Conservation (phyloP, 2,888 invertebrate genomes). For the Drosophila seclusa region DNA sequence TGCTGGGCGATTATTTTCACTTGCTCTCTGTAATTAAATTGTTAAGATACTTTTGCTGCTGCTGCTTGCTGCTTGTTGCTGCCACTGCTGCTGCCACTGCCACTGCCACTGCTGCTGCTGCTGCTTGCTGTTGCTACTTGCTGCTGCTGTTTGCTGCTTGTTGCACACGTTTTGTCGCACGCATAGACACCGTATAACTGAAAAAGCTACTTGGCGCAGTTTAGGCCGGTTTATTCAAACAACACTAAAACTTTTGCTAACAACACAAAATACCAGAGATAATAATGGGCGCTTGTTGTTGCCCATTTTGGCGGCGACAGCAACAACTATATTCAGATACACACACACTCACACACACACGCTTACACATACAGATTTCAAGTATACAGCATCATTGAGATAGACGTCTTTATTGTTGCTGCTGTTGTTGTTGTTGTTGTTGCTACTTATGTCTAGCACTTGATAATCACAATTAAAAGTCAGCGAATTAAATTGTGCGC, state of each 20-base stretch:
- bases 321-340: slow-evolving; percentile 27
- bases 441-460: slow-evolving; percentile 70
- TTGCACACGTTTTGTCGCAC: slow-evolving; percentile 76
- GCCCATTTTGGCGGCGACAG: slow-evolving; percentile 35
- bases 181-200: slow-evolving; percentile 75
- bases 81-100: not conserved
- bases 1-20: slow-evolving; percentile 28
- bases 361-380: slow-evolving; percentile 62
- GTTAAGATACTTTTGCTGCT: slow-evolving; percentile 43
- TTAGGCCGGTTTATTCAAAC: slow-evolving; percentile 75
- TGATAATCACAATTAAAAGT: slow-evolving; percentile 78
- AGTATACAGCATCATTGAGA: slow-evolving; percentile 73
- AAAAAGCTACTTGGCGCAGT: slow-evolving; percentile 65
- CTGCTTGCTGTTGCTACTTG: slow-evolving; percentile 13
- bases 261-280: slow-evolving; percentile 73
- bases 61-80: slow-evolving; percentile 24
- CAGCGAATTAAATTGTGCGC: slow-evolving; percentile 70
- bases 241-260: slow-evolving; percentile 64
- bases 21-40: slow-evolving; percentile 60
- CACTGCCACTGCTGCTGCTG: slow-evolving; percentile 17
- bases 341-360: not conserved
- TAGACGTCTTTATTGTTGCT: slow-evolving; percentile 35
- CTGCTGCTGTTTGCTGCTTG: slow-evolving; percentile 27
- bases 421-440: slow-evolving; percentile 27
- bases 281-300: slow-evolving; percentile 45